phyloP scores from a whole-genome alignment of 2,797 vertebrate genomes.

The Natrix natrix region DNA sequence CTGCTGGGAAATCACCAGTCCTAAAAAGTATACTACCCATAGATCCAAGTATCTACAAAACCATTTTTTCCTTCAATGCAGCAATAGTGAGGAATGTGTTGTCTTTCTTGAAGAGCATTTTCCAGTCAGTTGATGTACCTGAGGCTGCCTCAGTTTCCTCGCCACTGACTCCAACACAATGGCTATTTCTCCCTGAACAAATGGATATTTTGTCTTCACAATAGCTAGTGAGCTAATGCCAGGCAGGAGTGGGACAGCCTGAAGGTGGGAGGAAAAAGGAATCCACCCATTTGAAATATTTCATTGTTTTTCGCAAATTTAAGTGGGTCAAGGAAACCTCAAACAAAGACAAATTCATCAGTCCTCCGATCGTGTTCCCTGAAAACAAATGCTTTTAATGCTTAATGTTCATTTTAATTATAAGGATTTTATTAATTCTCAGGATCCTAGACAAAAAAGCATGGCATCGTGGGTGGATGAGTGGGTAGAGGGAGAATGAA shows the following conservation, averaged over 20 bases:
- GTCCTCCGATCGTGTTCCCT: neutral
- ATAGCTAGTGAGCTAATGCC: neutral
- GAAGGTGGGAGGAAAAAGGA: neutral
- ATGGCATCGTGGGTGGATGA: neutral
- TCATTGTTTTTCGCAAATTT: neutral
- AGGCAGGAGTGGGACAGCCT: neutral
- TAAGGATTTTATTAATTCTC: conserved; percentile 8
- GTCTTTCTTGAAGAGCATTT: neutral
- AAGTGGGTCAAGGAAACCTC: conserved; percentile 21
- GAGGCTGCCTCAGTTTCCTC: neutral
- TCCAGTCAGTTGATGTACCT: neutral
- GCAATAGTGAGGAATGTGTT: neutral
- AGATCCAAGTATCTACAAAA: neutral
- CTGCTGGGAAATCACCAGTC: no score
- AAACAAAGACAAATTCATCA: neutral
- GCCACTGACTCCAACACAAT: neutral
- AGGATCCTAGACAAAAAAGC: neutral
- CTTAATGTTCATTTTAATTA: neutral
- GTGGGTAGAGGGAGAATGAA: neutral
- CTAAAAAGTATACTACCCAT: neutral
- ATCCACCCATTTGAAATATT: neutral
- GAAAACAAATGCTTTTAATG: conserved; percentile 15
- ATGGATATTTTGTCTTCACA: neutral
- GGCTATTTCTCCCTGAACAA: neutral
- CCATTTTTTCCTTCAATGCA: neutral